phyloP scores from a whole-genome alignment of 2,888 invertebrate genomes.

The Cerceris ruficornis region DNA sequence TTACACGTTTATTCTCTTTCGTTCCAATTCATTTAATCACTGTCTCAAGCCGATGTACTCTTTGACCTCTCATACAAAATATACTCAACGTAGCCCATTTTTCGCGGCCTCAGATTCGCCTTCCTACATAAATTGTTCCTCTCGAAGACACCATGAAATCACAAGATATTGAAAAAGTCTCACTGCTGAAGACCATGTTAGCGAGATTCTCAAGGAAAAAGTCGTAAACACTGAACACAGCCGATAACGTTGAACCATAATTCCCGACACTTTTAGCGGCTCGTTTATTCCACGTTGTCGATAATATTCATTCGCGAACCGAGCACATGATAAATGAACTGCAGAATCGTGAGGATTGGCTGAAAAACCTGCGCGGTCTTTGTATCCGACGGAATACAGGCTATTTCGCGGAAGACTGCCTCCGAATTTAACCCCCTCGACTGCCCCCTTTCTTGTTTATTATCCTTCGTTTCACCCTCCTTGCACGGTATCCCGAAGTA shows the following conservation, averaged over 20 bases:
- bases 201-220: too few relatives aligned
- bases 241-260: slow-evolving; percentile 13
- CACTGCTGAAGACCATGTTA: too few relatives aligned
- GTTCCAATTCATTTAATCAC: too few relatives aligned
- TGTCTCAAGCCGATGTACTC: too few relatives aligned
- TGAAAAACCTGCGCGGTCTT: slow-evolving; percentile 21
- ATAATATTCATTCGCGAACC: slow-evolving; percentile 23
- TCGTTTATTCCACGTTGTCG: slow-evolving; percentile 19
- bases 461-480: slow-evolving; percentile 35
- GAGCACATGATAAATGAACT: slow-evolving; percentile 40
- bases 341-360: slow-evolving; percentile 18
- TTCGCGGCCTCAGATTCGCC: too few relatives aligned
- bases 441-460: slow-evolving; percentile 58
- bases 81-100: too few relatives aligned
- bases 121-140: too few relatives aligned
- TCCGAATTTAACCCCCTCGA: slow-evolving; percentile 56
- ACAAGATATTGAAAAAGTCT: too few relatives aligned
- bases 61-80: too few relatives aligned
- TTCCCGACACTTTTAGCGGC: slow-evolving; percentile 17
- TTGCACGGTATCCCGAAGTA: slow-evolving; percentile 32
- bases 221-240: too few relatives aligned
- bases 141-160: too few relatives aligned
- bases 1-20: too few relatives aligned
- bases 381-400: slow-evolving; percentile 37
- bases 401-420: slow-evolving; percentile 62